Base-by-base conservation (phyloP, 2,797 vertebrate species). In the Xerus rutilus region DNA sequence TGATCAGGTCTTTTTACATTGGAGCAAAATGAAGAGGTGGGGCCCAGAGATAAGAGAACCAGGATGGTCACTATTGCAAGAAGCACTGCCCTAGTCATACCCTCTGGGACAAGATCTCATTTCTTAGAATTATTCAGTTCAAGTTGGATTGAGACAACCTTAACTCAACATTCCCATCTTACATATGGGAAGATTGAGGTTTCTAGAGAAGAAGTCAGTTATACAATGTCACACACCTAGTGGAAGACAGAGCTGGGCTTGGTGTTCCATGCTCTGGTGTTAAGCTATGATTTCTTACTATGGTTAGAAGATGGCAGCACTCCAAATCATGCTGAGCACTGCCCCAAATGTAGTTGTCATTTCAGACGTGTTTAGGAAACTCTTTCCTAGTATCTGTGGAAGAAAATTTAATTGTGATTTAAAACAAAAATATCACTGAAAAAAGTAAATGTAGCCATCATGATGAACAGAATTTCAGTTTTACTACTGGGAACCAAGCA, bases 341-440 rank as follows among this genome's bases (percentile, higher is more conserved):
- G 39, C 7, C 54, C 32, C 35, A 28, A 45, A 52, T 54, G 25
- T 86, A 59, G n/a, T 30, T n/a, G n/a, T 73, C 28, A 25, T 28
- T 81, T 93, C 14, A 52, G 54, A 49, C 10, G 43, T 14, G 32
- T 59, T 82, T n/a, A 86, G 73, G 73, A 85, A 69, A 54, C 23
- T 81, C 52, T 69, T 21, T 23, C 54, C 72, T 94, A 47, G 35
- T 35, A 49, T 69, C 17, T 45, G 32, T 47, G 39, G 30, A 77
- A 87, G 30, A 69, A 62, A 79, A 0, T 67, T 76, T n/a, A 85
- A 49, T 12, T 49, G 30, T 79, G 57, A 90, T 59, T 91, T 84
- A 54, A 82, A 88, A 64, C 21, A 57, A 79, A 88, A 92, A 88
- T 52, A 32, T 9, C 21, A 76, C 12, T 87, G 64, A 49, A 87